Evolutionary conservation across 2,888 invertebrate species (phyloP), one percentile per base, ranked within the genome.

Genomic region (Uloborus plumipes): DNA sequence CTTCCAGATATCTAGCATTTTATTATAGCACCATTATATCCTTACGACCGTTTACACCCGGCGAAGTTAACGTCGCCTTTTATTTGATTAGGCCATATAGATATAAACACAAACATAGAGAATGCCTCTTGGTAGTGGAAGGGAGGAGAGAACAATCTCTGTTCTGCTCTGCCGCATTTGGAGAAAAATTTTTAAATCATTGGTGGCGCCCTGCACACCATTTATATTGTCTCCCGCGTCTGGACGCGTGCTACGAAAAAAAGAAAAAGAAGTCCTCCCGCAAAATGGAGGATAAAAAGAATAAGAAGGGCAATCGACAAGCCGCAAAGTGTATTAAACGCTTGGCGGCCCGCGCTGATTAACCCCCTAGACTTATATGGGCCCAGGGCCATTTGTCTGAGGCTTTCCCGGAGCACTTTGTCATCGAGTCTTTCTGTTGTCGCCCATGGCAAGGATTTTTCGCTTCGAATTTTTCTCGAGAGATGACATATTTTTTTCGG

Each of bases 281-380:
- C 26, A 51, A 51, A 64, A 66, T 51, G 50, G 22, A 51, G 26
- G 2, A 66, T 31, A 18, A 39, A 14, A n/a, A 18, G 61, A 15
- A 20, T 14, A 31, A 49, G 18, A 51, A 20, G 62, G 49, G 79
- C 66, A 49, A 79, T 79, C 72, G 73, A 53, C 66, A 73, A 62
- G 72, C 72, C 72, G 66, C 59, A 70, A 81, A 75, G 70, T 75
- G 64, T 58, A 81, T 81, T 81, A 81, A 81, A 81, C 67, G 80
- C 80, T 81, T 70, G 50, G 70, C 75, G 64, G 69, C 74, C 70
- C 58, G 18, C 61, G 64, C 80, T 81, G 74, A 81, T 81, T 81
- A 81, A 81, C 80, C 80, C 66, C 26, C 74, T 59, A 22, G 59
- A 65, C 50, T 65, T 62, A 26, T 65, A 20, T 22, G 31, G 49